Conservation (phyloP, 2,888 invertebrate species). For the Quadriops clusia region DNA sequence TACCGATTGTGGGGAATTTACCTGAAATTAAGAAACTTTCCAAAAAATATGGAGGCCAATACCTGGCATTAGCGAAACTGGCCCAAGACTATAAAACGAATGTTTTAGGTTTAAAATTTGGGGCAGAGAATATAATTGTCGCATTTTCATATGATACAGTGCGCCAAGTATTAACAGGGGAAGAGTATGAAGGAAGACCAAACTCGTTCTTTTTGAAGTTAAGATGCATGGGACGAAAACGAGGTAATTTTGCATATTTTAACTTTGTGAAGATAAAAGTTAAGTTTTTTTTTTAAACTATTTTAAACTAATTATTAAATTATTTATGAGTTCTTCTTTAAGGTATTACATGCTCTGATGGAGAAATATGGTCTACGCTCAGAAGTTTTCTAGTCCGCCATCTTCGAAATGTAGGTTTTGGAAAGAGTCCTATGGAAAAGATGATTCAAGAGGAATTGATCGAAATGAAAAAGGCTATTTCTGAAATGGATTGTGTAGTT, state of each 20-base stretch:
- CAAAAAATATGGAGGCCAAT: constrained; percentile 37
- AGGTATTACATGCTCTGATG: constrained; percentile 50
- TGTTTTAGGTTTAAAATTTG: constrained; percentile 46
- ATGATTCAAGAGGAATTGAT: constrained; percentile 41
- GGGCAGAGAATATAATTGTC: constrained; percentile 40
- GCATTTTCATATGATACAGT: constrained; percentile 43
- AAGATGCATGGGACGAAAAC: constrained; percentile 49
- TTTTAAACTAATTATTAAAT: not conserved
- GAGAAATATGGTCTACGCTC: constrained; percentile 41
- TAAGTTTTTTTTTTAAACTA: not conserved
- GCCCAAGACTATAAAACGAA: constrained; percentile 39
- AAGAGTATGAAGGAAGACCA: constrained; percentile 53
- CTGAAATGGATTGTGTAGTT: constrained; percentile 18
- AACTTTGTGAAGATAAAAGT: not conserved
- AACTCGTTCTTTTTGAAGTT: constrained; percentile 51
- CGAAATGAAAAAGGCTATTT: constrained; percentile 30
- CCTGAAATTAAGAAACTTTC: constrained; percentile 30
- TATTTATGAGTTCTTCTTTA: constrained; percentile 1
- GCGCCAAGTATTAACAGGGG: constrained; percentile 41
- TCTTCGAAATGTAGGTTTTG: constrained; percentile 41
- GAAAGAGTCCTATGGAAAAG: constrained; percentile 37
- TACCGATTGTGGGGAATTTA: constrained; percentile 36
- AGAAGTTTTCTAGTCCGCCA: constrained; percentile 40
- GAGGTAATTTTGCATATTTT: constrained; percentile 32
- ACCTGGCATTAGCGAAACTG: constrained; percentile 40